These are phyloP conservation scores for Hypomesus transpacificus DNA, from an alignment of 2,113 vertebrate species.

Conservation along the genomic window DNA sequence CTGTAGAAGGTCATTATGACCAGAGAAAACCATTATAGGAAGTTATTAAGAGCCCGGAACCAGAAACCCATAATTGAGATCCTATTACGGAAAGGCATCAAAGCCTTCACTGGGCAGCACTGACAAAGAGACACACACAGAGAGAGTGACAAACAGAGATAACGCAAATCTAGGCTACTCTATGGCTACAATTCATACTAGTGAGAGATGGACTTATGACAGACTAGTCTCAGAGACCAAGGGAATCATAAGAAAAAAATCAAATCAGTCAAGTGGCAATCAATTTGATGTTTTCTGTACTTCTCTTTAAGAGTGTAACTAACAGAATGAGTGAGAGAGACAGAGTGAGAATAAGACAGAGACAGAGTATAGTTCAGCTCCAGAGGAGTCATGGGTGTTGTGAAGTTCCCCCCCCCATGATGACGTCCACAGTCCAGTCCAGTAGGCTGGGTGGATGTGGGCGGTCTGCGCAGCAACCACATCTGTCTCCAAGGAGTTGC, in stretches of 20 bases:
- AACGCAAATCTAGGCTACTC: background rate
- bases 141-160: background rate
- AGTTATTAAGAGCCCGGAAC: constrained; percentile 12
- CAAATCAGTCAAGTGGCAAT: too few species aligned
- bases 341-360: background rate
- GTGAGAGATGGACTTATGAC: background rate
- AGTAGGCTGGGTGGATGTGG: background rate
- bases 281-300: background rate
- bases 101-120: constrained; percentile 16
- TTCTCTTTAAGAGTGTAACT: background rate
- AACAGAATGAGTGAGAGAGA: constrained; percentile 8
- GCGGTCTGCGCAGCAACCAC: background rate
- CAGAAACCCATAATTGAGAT: constrained; percentile 14
- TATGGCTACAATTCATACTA: background rate
- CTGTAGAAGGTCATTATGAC: background rate
- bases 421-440: background rate
- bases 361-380: background rate
- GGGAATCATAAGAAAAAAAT: too few species aligned
- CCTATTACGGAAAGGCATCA: constrained; percentile 40
- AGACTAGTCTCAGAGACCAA: background rate
- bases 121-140: background rate
- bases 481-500: too few species aligned
- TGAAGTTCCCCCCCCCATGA: background rate
- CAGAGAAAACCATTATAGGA: background rate
- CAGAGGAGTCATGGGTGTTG: too few species aligned